These are phyloP conservation scores for Danio rerio DNA, from an alignment of 2,113 vertebrate genomes.

Conservation along the genomic window GRCz12tu NC_133182.1:37244501-37245000, in stretches of 20 bases:
- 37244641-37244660: slow-evolving; percentile 50
- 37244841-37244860: no score
- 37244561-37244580: slow-evolving; percentile 67
- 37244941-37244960: no score
- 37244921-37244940: no score
- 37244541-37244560: slow-evolving; percentile 69
- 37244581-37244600: slow-evolving; percentile 8
- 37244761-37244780: slow-evolving; percentile 72
- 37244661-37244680: slow-evolving; percentile 69
- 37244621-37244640: slow-evolving; percentile 62
- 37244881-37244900: no score
- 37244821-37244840: slow-evolving; percentile 12
- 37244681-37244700: slow-evolving; percentile 68
- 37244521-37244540: slow-evolving; percentile 48
- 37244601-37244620: neutral
- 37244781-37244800: slow-evolving; percentile 70
- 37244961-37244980: no score
- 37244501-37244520: slow-evolving; percentile 37
- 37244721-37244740: slow-evolving; percentile 53
- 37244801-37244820: slow-evolving; percentile 66
- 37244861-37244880: no score
- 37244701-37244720: slow-evolving; percentile 67
- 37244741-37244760: slow-evolving; percentile 74
- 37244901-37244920: no score
- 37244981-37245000: no score